Percentiles rank a stretch among this genome's conserved stretches.
Evolutionary conservation across 2,113 vertebrate genomes (phyloP).

Genomic region (Onychostruthus taczanowskii): DNA sequence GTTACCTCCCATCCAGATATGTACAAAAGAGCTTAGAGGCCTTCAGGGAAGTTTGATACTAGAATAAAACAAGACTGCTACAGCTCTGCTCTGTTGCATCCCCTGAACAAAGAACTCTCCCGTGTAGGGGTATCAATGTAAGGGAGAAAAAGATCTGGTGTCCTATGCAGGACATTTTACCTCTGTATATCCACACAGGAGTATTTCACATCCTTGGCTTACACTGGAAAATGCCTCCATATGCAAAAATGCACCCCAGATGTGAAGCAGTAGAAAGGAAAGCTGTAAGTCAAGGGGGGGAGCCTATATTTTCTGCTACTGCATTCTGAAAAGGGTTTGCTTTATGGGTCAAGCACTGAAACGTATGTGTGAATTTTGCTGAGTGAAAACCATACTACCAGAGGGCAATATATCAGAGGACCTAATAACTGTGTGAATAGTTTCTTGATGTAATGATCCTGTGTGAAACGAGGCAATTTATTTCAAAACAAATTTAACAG

Average conservation of each 20-base stretch:
- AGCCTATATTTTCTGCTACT: background rate
- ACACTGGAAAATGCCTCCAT: background rate
- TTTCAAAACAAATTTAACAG: background rate
- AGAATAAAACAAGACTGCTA: background rate
- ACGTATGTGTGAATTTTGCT: background rate
- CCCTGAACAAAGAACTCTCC: background rate
- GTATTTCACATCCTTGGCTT: background rate
- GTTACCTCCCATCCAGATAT: background rate
- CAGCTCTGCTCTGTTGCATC: background rate
- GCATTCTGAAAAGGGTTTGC: background rate
- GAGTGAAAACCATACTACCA: background rate
- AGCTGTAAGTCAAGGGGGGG: background rate
- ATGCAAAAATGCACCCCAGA: background rate
- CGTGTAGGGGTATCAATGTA: background rate
- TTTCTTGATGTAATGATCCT: background rate
- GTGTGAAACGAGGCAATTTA: background rate
- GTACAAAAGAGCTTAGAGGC: background rate
- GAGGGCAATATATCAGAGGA: background rate
- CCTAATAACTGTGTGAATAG: background rate
- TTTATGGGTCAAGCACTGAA: background rate
- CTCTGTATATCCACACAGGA: background rate
- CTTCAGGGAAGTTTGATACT: background rate
- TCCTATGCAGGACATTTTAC: background rate
- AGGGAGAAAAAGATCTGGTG: background rate
- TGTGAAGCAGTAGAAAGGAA: background rate